These are phyloP conservation scores for Noctilio leporinus DNA, from an alignment of 2,113 vertebrate genomes.

Conservation along the genomic window DNA sequence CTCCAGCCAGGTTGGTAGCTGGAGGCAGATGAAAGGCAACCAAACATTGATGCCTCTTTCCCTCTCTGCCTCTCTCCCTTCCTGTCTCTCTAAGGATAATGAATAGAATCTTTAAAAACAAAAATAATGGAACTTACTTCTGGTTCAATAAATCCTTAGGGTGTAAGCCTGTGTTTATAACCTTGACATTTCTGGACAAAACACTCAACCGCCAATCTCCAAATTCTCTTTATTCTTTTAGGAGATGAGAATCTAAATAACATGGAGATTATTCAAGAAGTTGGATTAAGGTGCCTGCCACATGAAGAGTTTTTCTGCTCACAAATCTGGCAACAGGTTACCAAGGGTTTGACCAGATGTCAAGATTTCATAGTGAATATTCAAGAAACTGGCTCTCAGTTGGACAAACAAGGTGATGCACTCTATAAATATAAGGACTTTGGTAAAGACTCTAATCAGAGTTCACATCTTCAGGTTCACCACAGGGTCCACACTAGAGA, in stretches of 20 bases:
- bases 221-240: conserved; percentile 41
- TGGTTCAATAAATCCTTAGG: not conserved
- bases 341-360: not conserved
- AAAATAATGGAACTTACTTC: not conserved
- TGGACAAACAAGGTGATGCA: not conserved
- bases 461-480: not conserved
- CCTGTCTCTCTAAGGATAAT: too few relatives aligned
- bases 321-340: conserved; percentile 48
- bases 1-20: too few relatives aligned
- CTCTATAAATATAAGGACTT: not conserved
- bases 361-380: not conserved
- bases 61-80: too few relatives aligned
- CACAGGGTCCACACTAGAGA: not conserved
- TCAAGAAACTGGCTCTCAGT: not conserved
- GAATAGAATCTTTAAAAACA: too few relatives aligned
- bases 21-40: too few relatives aligned
- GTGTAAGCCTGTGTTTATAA: not conserved
- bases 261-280: conserved; percentile 6
- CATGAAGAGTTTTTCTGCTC: conserved; percentile 45
- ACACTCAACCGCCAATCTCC: not conserved
- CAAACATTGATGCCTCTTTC: too few relatives aligned
- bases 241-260: conserved; percentile 31
- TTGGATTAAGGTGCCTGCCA: not conserved
- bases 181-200: not conserved
- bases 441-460: not conserved